Percentiles rank a stretch among this genome's conserved stretches.
Conservation (phyloP, 2,797 vertebrate species). For the Bradypus variegatus region DNA sequence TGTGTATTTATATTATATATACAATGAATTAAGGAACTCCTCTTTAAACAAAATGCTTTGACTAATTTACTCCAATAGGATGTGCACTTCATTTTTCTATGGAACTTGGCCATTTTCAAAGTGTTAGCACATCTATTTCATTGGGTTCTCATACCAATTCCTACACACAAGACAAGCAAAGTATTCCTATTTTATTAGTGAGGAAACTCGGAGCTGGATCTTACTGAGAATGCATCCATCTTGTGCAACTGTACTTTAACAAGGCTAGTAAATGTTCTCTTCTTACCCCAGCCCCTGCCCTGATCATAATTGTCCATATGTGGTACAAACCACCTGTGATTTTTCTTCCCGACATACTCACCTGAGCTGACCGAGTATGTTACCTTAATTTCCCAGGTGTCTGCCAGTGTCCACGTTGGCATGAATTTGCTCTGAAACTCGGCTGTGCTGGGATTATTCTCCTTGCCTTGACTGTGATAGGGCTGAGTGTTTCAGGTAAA, state of each 20-base stretch:
- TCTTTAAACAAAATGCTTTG: neutral
- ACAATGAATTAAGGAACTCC: neutral
- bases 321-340: neutral
- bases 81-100: neutral
- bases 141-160: neutral
- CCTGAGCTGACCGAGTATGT: neutral
- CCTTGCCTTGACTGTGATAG: constrained; percentile 13
- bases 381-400: constrained; percentile 13
- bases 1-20: too few relatives aligned
- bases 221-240: neutral
- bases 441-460: neutral
- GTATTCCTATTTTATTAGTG: neutral
- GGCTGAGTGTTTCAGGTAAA: constrained; percentile 46
- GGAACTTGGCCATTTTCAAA: neutral
- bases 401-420: neutral
- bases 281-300: rapidly evolving
- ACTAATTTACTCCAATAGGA: neutral
- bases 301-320: neutral
- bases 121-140: neutral
- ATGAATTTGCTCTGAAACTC: constrained; percentile 24
- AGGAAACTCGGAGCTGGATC: neutral
- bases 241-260: neutral
- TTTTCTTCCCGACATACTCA: neutral
- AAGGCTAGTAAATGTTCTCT: neutral
- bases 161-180: neutral